Evolutionary conservation across 1,140 invertebrate genomes (phyloP).

Genomic region (Cylas formicarius): DNA sequence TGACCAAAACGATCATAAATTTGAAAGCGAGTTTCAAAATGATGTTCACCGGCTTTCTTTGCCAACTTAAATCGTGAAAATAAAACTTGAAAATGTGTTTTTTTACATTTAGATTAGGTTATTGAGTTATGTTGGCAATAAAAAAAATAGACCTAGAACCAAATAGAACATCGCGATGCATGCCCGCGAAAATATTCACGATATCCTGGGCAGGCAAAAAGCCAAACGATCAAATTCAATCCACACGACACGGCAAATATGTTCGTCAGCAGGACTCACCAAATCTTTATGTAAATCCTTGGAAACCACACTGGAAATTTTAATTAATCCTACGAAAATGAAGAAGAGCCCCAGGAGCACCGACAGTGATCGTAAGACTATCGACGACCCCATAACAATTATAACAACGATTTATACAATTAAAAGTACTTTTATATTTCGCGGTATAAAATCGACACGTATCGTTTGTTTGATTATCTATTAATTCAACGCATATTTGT

Average conservation of each 20-base stretch:
- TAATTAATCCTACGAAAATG: conserved; percentile 88
- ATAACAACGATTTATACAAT: neutral
- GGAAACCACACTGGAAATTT: conserved; percentile 83
- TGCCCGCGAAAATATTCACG: conserved; percentile 29
- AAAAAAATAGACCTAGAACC: neutral
- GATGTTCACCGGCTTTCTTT: neutral
- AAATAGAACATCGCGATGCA: conserved; percentile 11
- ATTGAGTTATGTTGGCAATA: neutral
- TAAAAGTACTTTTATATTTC: neutral
- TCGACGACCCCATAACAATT: conserved; percentile 52
- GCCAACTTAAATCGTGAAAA: neutral
- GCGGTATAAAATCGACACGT: too few species aligned
- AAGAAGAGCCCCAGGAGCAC: conserved; percentile 91
- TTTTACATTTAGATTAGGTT: neutral
- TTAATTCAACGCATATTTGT: neutral
- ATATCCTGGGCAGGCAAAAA: conserved; percentile 44
- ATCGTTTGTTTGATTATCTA: neutral
- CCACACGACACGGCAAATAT: conserved; percentile 14
- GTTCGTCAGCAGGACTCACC: conserved; percentile 55
- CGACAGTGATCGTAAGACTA: conserved; percentile 84
- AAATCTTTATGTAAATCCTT: conserved; percentile 95
- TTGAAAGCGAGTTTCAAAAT: too few species aligned
- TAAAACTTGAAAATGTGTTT: neutral
- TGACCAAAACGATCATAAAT: neutral
- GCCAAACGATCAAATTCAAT: conserved; percentile 45